Base-by-base conservation (phyloP, 2,797 vertebrate genomes). In the Bradypus variegatus region DNA sequence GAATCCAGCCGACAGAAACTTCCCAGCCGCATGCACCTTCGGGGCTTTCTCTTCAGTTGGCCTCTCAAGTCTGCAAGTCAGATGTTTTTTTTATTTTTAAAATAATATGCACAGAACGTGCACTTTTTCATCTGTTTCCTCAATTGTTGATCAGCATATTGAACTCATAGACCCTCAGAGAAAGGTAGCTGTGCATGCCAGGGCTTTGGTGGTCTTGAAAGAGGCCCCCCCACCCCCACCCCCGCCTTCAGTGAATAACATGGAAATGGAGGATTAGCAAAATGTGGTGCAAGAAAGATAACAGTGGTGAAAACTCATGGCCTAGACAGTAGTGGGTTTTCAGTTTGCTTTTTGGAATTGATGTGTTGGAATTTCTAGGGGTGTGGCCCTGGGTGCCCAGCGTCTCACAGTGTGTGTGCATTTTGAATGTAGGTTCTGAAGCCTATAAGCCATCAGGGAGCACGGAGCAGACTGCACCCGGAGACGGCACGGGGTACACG, bases 401-500 rank as follows among this genome's bases (percentile, higher is more conserved):
- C 14, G n/a, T 88, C 45, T 95, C 45, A 94, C 12, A 3, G 62
- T 69, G 19, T 60, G 19, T 60, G 2, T 72, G 25, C 55, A 3
- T 94, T 96, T 92, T 55, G 3, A 55, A 41, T 16, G 19, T 91
- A 97, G 97, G 97, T 96, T 90, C 97, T 0, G 97, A 98, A 65
- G 86, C 93, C 19, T 97, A 96, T 31, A 96, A 97, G 83, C 25
- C 96, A 3, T 95, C 97, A 72, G 97, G 97, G 78, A 98, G 98
- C 75, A 80, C 96, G 5, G 97, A 97, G 75, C 97, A 95, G 79
- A 96, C 94, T 1, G 96, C 97, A 31, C 97, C 97, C 65, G 97
- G 96, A 62, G 97, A 97, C 84, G 96, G 95, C 86, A 97, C 97
- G 82, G 98, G 98, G 19, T 98, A 98, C 97, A 98, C 98, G 79